Evolutionary conservation across 92 coral and sea anemone genomes (phyloP).

Genomic region (Porites rus): DNA sequence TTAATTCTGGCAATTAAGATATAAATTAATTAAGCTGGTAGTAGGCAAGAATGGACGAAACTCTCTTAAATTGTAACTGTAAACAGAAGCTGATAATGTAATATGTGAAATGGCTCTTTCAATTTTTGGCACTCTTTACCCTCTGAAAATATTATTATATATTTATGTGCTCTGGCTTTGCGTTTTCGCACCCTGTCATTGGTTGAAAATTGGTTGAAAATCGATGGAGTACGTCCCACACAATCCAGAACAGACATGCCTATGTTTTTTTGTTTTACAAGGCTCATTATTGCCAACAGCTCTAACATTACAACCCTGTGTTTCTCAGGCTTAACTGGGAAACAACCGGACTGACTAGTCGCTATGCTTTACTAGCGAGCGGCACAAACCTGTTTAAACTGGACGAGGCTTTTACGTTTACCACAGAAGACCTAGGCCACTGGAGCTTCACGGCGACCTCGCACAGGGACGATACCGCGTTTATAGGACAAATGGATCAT

Average conservation of each 20-base stretch:
- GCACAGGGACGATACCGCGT: conserved; percentile 48
- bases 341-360: conserved; percentile 41
- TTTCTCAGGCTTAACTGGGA: conserved; percentile 62
- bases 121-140: too few relatives aligned
- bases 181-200: too few relatives aligned
- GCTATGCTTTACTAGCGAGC: conserved; percentile 41
- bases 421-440: not conserved
- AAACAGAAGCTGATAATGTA: too few relatives aligned
- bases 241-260: not conserved
- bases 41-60: too few relatives aligned
- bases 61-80: too few relatives aligned
- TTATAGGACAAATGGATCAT: conserved; percentile 74
- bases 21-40: too few relatives aligned
- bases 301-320: conserved; percentile 41
- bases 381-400: conserved; percentile 54
- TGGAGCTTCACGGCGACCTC: not conserved
- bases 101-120: too few relatives aligned
- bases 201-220: too few relatives aligned
- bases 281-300: not conserved
- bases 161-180: too few relatives aligned
- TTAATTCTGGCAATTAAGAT: too few relatives aligned
- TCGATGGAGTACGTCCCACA: too few relatives aligned
- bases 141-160: too few relatives aligned
- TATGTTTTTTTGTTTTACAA: not conserved
- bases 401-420: conserved; percentile 20